These are phyloP conservation scores for Cottus gobio DNA, from an alignment of 2,113 vertebrate genomes.

Conservation along the genomic window DNA sequence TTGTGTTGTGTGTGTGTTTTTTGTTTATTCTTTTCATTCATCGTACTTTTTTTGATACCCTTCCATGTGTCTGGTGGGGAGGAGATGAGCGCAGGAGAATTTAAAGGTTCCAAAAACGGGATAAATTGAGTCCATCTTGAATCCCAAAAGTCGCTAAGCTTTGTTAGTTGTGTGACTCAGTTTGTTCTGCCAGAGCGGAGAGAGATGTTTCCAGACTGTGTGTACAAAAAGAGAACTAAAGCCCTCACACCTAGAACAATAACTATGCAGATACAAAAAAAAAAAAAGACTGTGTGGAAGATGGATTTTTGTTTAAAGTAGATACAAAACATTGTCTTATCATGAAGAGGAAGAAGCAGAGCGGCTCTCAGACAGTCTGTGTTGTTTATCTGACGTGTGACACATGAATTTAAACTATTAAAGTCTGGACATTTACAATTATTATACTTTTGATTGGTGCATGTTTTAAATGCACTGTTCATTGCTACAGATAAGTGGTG, in stretches of 20 bases:
- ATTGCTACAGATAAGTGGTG: not conserved
- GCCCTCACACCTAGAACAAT: slow-evolving; percentile 29
- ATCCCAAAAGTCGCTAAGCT: slow-evolving; percentile 26
- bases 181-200: slow-evolving; percentile 50
- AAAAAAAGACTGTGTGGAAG: slow-evolving; percentile 14
- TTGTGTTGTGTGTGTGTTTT: not conserved
- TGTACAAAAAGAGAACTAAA: slow-evolving; percentile 15
- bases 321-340: slow-evolving; percentile 19
- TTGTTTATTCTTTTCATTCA: not conserved
- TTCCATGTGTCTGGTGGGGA: slow-evolving; percentile 17
- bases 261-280: slow-evolving; percentile 8
- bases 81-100: slow-evolving; percentile 10
- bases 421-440: slow-evolving; percentile 15
- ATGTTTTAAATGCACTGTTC: slow-evolving; percentile 31
- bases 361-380: slow-evolving; percentile 24
- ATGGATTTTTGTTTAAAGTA: slow-evolving; percentile 18
- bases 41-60: slow-evolving; percentile 9
- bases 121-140: slow-evolving; percentile 21
- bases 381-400: slow-evolving; percentile 22
- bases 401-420: slow-evolving; percentile 13
- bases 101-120: slow-evolving; percentile 18
- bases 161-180: slow-evolving; percentile 44
- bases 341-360: slow-evolving; percentile 16
- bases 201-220: slow-evolving; percentile 24
- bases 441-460: slow-evolving; percentile 14